Percentiles rank a stretch among this genome's conserved stretches.
Evolutionary conservation across 2,113 vertebrate genomes (phyloP).

Genomic region (Forbesichthys papilliferus): DNA sequence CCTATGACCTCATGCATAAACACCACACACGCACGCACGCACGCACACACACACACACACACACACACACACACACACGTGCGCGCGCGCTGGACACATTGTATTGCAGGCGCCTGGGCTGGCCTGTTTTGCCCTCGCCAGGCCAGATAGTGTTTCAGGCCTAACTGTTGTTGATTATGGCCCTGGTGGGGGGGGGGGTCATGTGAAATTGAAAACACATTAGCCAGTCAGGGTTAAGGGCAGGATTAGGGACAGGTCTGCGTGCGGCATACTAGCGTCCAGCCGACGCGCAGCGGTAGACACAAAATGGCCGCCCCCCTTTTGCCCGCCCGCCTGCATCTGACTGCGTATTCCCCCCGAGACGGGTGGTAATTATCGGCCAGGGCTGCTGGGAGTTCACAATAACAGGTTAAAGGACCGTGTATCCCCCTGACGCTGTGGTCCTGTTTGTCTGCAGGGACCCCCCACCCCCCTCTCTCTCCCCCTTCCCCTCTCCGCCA

Average conservation of each 20-base stretch:
- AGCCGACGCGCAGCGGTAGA: conserved; percentile 39
- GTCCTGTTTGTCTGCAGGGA: conserved; percentile 54
- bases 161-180: conserved; percentile 83
- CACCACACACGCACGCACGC: conserved; percentile 28
- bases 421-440: conserved; percentile 74
- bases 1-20: conserved; percentile 51
- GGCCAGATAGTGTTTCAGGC: conserved; percentile 76
- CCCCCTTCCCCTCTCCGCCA: conserved; percentile 27
- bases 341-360: conserved; percentile 67
- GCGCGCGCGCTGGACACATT: conserved; percentile 54
- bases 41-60: conserved; percentile 27
- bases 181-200: conserved; percentile 61
- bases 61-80: conserved; percentile 7
- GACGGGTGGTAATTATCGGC: conserved; percentile 78
- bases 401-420: conserved; percentile 80
- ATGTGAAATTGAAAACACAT: conserved; percentile 81
- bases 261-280: conserved; percentile 3
- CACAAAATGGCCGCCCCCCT: conserved; percentile 71
- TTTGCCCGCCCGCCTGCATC: conserved; percentile 43
- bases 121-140: conserved; percentile 54
- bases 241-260: conserved; percentile 69
- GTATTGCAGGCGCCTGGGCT: conserved; percentile 61
- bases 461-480: conserved; percentile 42
- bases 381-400: conserved; percentile 76
- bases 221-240: conserved; percentile 69